A percentile compares a stretch with the other conserved stretches of the same genome.
These are phyloP conservation scores for Galaxea fascicularis DNA, from an alignment of 92 coral and sea anemone genomes.

Conservation along the genomic window DNA sequence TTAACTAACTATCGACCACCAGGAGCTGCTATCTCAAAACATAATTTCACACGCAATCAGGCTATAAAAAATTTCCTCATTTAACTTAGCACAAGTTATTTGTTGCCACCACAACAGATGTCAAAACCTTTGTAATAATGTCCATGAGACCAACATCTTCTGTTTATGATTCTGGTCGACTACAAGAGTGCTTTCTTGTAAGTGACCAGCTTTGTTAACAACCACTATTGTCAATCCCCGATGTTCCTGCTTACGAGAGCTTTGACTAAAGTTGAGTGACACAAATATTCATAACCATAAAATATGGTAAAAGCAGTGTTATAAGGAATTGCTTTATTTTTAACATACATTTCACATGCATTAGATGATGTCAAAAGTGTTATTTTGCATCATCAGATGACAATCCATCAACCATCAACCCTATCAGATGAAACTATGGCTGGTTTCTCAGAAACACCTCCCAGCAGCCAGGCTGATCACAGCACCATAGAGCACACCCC, in stretches of 20 bases:
- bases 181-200: constrained; percentile 40
- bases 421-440: constrained; percentile 37
- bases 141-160: constrained; percentile 46
- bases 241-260: constrained; percentile 18
- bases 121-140: constrained; percentile 52
- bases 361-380: no score
- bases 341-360: constrained; percentile 38
- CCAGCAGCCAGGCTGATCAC: constrained; percentile 63
- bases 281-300: constrained; percentile 40
- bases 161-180: constrained; percentile 55
- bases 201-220: constrained; percentile 43
- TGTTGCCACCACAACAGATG: constrained; percentile 52
- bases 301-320: constrained; percentile 42
- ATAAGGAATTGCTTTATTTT: constrained; percentile 35
- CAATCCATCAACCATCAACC: not conserved
- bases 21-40: constrained; percentile 50
- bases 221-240: constrained; percentile 46
- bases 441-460: not conserved
- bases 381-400: constrained; percentile 44
- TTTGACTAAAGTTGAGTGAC: constrained; percentile 32
- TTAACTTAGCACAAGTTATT: constrained; percentile 46
- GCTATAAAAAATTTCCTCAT: constrained; percentile 37
- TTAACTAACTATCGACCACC: constrained; percentile 46
- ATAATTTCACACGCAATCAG: constrained; percentile 37
- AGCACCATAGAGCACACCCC: constrained; percentile 50